These are phyloP conservation scores for Campylomormyrus numenius DNA, from an alignment of 2,113 vertebrate species.

Conservation along the genomic window DNA sequence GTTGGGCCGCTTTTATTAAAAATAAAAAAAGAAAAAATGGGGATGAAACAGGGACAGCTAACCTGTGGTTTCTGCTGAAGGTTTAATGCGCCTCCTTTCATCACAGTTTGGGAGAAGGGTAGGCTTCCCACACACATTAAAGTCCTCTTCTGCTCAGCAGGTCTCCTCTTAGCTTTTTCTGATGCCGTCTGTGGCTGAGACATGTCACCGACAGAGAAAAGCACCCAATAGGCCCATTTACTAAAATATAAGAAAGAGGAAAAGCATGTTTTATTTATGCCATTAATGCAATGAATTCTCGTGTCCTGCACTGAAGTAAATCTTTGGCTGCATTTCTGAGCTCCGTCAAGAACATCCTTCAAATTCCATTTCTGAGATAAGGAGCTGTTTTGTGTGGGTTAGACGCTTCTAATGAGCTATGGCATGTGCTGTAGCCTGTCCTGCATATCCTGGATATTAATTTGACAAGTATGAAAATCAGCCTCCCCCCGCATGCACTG, in stretches of 20 bases:
- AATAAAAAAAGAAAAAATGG: neutral
- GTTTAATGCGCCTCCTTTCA: neutral
- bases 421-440: neutral
- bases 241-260: neutral
- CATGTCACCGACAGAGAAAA: neutral
- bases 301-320: neutral
- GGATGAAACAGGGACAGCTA: neutral
- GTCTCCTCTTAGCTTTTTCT: neutral
- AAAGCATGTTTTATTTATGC: neutral
- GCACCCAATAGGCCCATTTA: neutral
- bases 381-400: neutral
- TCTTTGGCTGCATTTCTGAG: neutral
- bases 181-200: neutral
- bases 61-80: conserved; percentile 2
- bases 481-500: conserved; percentile 29
- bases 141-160: neutral
- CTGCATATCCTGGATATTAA: conserved; percentile 23
- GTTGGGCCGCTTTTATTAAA: neutral
- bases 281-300: neutral
- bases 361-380: neutral
- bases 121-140: neutral
- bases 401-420: neutral
- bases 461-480: conserved; percentile 58
- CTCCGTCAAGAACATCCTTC: neutral
- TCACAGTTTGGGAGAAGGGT: neutral